phyloP scores from a whole-genome alignment of 2,888 invertebrate genomes.

The Stenolophus ochropezus region DNA sequence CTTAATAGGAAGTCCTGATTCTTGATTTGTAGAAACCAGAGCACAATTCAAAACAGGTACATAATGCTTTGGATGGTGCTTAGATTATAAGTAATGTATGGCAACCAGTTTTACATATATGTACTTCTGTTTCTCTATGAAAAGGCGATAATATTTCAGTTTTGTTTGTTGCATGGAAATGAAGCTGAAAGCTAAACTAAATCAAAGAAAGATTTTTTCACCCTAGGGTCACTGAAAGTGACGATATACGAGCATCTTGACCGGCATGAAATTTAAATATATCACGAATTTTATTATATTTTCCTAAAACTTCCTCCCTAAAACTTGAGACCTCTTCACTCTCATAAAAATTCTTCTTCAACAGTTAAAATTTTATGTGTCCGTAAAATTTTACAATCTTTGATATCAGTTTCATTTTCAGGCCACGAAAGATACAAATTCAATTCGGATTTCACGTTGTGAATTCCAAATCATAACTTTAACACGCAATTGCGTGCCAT shows the following conservation, averaged over 20 bases:
- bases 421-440: constrained; percentile 10
- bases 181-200: neutral
- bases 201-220: neutral
- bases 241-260: constrained; percentile 16
- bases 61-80: no score
- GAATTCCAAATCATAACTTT: constrained; percentile 22
- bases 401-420: constrained; percentile 28
- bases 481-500: neutral
- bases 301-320: neutral
- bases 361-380: constrained; percentile 35
- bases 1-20: no score
- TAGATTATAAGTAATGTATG: no score
- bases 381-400: constrained; percentile 27
- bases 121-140: no score
- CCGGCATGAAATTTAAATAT: constrained; percentile 30
- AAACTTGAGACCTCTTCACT: neutral
- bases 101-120: no score
- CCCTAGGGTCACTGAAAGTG: neutral
- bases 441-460: constrained; percentile 1
- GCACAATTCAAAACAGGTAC: no score
- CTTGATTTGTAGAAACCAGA: no score
- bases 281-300: constrained; percentile 31
- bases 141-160: no score
- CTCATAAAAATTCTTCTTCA: constrained; percentile 8
- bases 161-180: no score